These are phyloP conservation scores for Alethe diademata DNA, from an alignment of 2,113 vertebrate species.

Conservation along the genomic window DNA sequence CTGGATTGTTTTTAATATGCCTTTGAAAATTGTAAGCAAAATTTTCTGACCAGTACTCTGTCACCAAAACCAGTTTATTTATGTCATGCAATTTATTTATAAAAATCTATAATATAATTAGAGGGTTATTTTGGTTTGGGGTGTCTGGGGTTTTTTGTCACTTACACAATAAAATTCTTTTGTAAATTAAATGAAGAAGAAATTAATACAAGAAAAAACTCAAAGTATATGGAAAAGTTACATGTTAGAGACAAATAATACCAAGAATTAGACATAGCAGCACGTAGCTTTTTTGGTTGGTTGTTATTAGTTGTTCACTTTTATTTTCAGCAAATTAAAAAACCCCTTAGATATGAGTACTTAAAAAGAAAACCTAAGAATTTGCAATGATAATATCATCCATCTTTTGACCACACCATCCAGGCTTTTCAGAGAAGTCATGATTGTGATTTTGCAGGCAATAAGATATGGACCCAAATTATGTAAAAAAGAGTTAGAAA, in stretches of 20 bases:
- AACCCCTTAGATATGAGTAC: neutral
- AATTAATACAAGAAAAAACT: neutral
- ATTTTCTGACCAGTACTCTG: neutral
- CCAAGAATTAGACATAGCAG: neutral
- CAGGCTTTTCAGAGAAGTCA: neutral
- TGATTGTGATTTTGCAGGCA: neutral
- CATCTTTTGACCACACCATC: accelerated
- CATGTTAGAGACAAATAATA: neutral
- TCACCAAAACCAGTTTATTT: neutral
- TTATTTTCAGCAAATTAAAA: neutral
- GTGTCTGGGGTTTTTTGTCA: neutral
- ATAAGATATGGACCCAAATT: neutral
- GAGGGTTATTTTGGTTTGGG: accelerated
- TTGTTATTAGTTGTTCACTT: neutral
- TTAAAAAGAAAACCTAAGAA: neutral
- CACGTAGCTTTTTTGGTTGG: neutral
- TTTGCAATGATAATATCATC: neutral
- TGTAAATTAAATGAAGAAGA: neutral
- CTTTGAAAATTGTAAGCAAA: neutral
- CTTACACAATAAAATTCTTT: neutral
- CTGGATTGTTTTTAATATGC: neutral
- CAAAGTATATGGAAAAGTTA: neutral
- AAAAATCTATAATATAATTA: neutral
- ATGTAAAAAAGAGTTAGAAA: neutral
- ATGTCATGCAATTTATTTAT: neutral